Evolutionary conservation across 2,888 invertebrate species (phyloP).

Genomic region (Phoenoteleia sp.): DNA sequence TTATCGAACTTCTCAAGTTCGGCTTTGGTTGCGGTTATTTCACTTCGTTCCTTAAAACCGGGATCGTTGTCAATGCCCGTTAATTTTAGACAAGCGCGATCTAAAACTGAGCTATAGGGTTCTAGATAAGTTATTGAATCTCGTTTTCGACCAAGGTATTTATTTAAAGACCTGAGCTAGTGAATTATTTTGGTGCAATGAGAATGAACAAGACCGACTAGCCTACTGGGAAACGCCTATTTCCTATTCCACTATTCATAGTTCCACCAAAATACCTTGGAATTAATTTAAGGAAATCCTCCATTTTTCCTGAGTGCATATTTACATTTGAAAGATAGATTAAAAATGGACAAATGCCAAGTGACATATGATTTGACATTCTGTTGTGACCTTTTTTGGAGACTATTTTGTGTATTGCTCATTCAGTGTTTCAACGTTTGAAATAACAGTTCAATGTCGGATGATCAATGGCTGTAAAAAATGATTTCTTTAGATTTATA

Average conservation of each 20-base stretch:
- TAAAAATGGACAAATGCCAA: too few species aligned
- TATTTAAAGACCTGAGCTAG: conserved; percentile 45
- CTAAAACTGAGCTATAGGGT: not conserved
- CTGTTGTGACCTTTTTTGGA: too few species aligned
- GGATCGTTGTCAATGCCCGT: conserved; percentile 28
- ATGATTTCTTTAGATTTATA: too few species aligned
- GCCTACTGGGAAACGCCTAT: conserved; percentile 75
- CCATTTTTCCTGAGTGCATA: too few species aligned
- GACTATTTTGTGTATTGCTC: too few species aligned
- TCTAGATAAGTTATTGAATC: conserved; percentile 33
- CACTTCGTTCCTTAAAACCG: not conserved
- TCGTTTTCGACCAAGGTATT: conserved; percentile 8
- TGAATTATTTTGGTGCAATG: conserved; percentile 74
- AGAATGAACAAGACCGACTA: conserved; percentile 73
- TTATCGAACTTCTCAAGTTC: not conserved
- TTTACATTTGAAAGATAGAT: too few species aligned
- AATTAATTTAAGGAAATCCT: not conserved
- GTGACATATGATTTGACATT: too few species aligned
- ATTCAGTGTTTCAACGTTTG: too few species aligned
- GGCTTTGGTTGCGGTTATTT: not conserved
- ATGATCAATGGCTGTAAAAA: too few species aligned
- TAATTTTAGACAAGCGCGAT: conserved; percentile 37
- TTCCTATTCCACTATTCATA: conserved; percentile 80
- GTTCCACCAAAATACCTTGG: conserved; percentile 65
- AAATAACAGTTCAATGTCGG: too few species aligned